Evolutionary conservation across 2,113 vertebrate genomes (phyloP), one percentile per base, ranked within the genome.

Genomic region (Rhinolophus sinicus): DNA sequence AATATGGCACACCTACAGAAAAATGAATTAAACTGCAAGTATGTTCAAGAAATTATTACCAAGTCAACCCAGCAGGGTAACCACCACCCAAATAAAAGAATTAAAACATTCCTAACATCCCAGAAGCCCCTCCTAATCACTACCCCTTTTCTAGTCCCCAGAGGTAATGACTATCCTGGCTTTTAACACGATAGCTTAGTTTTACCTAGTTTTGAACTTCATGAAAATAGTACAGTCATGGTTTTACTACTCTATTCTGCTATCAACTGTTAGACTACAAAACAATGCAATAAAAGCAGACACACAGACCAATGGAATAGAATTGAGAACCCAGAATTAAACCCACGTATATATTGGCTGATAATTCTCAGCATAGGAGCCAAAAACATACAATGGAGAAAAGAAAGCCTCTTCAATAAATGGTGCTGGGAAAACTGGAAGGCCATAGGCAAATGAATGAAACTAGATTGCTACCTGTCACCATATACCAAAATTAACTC

Each of bases 171-270:
- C 7, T 75, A 5, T 35, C 16, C 52, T 62, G 8, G 22, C 30
- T 93, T 75, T 54, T 64, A 77, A 73, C 50, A 80, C 15, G 16
- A 33, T 69, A 33, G 2, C 83, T 82, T 67, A 69, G 2, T 82
- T 85, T 88, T 52, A 28, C 60, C 60, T 69, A 11, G 56, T 85
- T 95, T 77, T 69, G 80, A 78, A 70, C n/a, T 40, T 93, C 72
- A 26, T 13, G 56, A 86, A 69, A 70, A 80, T 84, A 70, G 44
- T 75, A 30, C 78, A 47, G 8, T 52, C 15, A 62, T 72, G 50
- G 6, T 50, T 91, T 65, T 54, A 19, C 18, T 91, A 5, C 54
- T 73, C 40, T 44, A 28, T 64, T 52, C 1, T 47, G 21, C n/a
- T 35, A 54, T 54, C 16, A 13, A 54, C 52, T 54, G 14, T 54